Base-by-base conservation (phyloP, 2,797 vertebrate species). In the Peromyscus nudipes region DNA sequence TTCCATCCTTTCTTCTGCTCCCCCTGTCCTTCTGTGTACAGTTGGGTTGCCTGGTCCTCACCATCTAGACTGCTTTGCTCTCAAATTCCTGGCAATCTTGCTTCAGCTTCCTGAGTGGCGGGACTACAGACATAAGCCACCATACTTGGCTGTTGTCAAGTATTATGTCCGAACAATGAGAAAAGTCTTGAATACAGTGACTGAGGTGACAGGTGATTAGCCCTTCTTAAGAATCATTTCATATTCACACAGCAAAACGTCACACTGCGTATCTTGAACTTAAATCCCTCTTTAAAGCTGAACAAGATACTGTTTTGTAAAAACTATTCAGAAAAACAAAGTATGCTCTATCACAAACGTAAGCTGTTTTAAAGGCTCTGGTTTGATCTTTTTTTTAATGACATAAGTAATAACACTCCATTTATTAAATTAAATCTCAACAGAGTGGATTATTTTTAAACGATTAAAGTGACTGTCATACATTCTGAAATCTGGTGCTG, bases 331-430 rank as follows among this genome's bases (percentile, higher is more conserved):
- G 89, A 95, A 84, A 89, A 89, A 92, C 49, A 73, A 75, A 49
- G 17, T 62, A 16, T 8, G 90, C 11, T 95, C 60, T 40, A 29
- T 76, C 34, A 71, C 49, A 13, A 91, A 92, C 31, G 43, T 37
- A 92, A 77, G 43, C 40, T 93, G 31, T 90, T 93, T 96, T 67
- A 55, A 29, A 91, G 40, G 16, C 52, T 91, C 88, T 94, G 43
- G 27, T 80, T 55, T 93, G 69, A 69, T 34, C 17, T 67, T 64
- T 62, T 85, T 37, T 27, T 52, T 52, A 69, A 91, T 92, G 67
- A 79, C 31, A 94, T 71, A 95, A 86, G 95, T 93, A 95, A 84
- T 87, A 89, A 77, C 25, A 84, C 27, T 87, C 92, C n/a, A 37
- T 52, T 71, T 76, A 75, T 9, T 91, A 84, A 85, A 88, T 52